phyloP scores from a whole-genome alignment of 2,888 invertebrate species.

The Yponomeuta malinellus region DNA sequence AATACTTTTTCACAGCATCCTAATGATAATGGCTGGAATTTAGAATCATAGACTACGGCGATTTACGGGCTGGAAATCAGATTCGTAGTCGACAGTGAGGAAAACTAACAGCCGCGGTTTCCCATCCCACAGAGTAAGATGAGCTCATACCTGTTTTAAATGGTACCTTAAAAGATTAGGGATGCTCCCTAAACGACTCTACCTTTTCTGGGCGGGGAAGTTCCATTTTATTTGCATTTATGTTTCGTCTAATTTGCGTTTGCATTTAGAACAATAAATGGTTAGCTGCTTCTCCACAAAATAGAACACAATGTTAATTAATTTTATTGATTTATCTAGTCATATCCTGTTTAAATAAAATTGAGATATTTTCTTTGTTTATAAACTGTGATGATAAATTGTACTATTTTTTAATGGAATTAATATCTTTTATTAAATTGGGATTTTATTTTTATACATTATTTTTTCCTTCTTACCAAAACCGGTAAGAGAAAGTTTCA shows the following conservation, averaged over 20 bases:
- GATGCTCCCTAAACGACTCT: too few relatives aligned
- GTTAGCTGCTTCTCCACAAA: neutral
- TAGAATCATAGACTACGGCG: too few relatives aligned
- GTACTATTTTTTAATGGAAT: neutral
- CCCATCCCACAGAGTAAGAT: neutral
- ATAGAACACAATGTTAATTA: neutral
- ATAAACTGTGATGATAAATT: neutral
- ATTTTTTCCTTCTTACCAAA: too few relatives aligned
- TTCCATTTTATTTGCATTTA: neutral
- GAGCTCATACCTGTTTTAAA: neutral
- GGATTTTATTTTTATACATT: neutral
- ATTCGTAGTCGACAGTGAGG: too few relatives aligned
- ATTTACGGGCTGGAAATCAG: too few relatives aligned
- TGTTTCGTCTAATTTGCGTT: neutral
- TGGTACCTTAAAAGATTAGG: too few relatives aligned
- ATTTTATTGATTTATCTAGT: neutral
- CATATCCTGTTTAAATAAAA: neutral
- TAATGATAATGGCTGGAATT: too few relatives aligned
- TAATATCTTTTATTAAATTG: neutral
- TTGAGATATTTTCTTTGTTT: neutral
- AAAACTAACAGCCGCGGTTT: too few relatives aligned
- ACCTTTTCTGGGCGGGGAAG: too few relatives aligned
- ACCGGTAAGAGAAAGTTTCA: too few relatives aligned
- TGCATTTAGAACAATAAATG: conserved; percentile 1
- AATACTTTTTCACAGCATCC: too few relatives aligned